Evolutionary conservation across 2,888 invertebrate genomes (phyloP), one percentile per base, ranked within the genome.

Genomic region (Keiferia lycopersicella): DNA sequence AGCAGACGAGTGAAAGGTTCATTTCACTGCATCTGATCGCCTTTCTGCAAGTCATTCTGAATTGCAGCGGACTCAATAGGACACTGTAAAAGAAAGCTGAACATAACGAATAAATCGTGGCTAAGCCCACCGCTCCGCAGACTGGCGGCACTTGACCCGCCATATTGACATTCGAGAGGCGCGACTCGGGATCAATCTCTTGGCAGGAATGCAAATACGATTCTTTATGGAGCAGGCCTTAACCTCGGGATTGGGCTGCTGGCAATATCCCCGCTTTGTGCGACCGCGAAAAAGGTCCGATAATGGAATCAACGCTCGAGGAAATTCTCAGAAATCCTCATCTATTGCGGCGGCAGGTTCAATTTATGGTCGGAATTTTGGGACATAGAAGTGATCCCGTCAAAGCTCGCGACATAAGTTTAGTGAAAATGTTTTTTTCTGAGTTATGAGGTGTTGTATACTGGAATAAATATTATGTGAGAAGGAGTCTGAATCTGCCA

Each of bases 161-260:
- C 74, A 76, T 82, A 81, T 84, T 83, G 81, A 79, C 81, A 81
- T 79, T 79, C 73, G 67, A 74, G 75, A 77, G 74, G 73, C 76
- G 75, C 73, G 74, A 83, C 82, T 80, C 81, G 79, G 77, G 83
- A 87, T 84, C 87, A 83, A 83, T 82, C 80, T 78, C 81, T 65
- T 70, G 78, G 79, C 78, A 75, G 78, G 80, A 84, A 87, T 86
- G 86, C 85, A 87, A 87, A 87, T 87, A 86, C 81, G 80, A 82
- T 82, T 86, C 83, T 86, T 85, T 85, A 80, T 78, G 73, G 78
- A 76, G 71, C 77, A 77, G 67, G 76, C 76, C 76, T 77, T 80
- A 81, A 82, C 79, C 79, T 82, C 76, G 79, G 78, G 84, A 84
- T 85, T 83, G 84, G 78, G 78, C 75, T 75, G 75, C 81, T 77